Base-by-base conservation (phyloP, 2,888 invertebrate genomes). In the Stenichneumon culpator region DNA sequence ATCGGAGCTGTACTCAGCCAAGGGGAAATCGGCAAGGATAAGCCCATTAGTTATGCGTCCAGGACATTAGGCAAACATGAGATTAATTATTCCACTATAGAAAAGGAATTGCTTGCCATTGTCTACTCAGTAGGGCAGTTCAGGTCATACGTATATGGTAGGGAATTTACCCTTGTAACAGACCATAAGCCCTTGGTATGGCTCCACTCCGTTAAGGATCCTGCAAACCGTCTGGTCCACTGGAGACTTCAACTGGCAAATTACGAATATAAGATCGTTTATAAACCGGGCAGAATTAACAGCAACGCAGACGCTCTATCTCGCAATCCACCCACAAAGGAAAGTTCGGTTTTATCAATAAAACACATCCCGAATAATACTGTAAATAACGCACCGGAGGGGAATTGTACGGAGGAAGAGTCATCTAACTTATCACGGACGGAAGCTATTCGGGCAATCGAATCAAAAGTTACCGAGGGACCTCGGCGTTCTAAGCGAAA, bases 281-380 rank as follows among this genome's bases (percentile, higher is more conserved):
- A 92, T 50, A 91, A 91, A 82, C 86, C 88, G 3, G 91, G 92
- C 11, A 83, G 79, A 75, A 28, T 74, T 6, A 92, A 92, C 79
- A 63, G 86, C 7, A 90, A 91, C 79, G 92, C 90, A 4, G 93
- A 93, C 57, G 90, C 89, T 7, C 68, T 91, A 7, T 89, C 88
- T 2, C 60, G 87, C 1, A 88, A 88, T 6, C 86, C 86, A 5
- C 28, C 25, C 25, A 25, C 25, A 3, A 25, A 25, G 25, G 25
- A 25, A 25, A 25, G 25, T 25, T 25, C 25, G 25, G 25, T 25
- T 25, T 25, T 25, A 25, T 25, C 25, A 25, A 25, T 25, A 25
- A 25, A 25, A 25, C 25, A 25, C n/a, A n/a, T 25, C 25, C 25
- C 25, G n/a, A n/a, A 25, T 28, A 28, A 3, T 28, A 28, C 0